These are phyloP conservation scores for Peromyscus leucopus DNA, from an alignment of 2,113 vertebrate genomes.

Conservation along the genomic window DNA sequence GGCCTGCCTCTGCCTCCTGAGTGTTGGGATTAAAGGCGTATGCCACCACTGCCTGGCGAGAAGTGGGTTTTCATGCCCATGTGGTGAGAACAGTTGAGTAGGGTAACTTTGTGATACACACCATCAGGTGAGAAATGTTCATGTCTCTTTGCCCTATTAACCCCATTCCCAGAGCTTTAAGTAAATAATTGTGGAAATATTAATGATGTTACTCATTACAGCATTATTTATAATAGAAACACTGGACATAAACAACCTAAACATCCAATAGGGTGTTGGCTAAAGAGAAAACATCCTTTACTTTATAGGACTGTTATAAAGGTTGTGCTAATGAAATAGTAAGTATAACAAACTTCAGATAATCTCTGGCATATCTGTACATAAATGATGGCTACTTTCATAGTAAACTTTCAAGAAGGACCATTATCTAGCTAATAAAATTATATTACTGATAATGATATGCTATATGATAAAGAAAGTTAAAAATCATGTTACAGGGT, in stretches of 20 bases:
- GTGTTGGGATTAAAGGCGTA: too few relatives aligned
- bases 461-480: background rate
- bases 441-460: background rate
- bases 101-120: background rate
- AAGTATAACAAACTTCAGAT: background rate
- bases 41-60: too few relatives aligned
- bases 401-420: background rate
- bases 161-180: background rate
- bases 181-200: background rate
- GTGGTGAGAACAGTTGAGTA: background rate
- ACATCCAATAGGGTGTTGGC: background rate
- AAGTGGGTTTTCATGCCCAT: background rate
- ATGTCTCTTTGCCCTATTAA: background rate
- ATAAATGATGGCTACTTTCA: background rate
- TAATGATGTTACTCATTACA: background rate
- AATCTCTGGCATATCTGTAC: background rate
- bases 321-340: background rate
- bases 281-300: background rate
- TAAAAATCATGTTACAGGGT: background rate
- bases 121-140: background rate
- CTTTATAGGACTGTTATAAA: background rate
- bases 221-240: slow-evolving; percentile 35
- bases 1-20: too few relatives aligned
- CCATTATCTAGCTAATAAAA: background rate
- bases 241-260: background rate